Evolutionary conservation across 1,140 invertebrate genomes (phyloP), one percentile per base, ranked within the genome.

Genomic region (Drosophila nebulosa): DNA sequence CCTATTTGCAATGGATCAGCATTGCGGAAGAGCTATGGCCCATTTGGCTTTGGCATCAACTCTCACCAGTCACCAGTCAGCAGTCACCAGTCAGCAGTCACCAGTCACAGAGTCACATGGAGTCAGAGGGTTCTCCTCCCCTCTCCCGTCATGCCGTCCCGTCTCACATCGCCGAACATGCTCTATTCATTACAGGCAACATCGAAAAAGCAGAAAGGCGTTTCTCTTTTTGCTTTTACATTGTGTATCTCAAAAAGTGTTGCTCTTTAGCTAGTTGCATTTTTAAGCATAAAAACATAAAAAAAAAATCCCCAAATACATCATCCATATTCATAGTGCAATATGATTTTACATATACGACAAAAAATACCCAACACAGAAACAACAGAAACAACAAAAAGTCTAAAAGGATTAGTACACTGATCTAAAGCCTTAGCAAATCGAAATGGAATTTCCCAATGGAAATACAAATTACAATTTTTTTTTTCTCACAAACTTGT

Each of bases 1-100:
- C 78, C 83, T 83, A 88, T 89, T 88, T 88, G 83, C 83, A 89
- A 88, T 88, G 84, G 83, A 88, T 88, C 83, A 88, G 83, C 79
- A 51, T 76, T 71, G 46, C 52, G 81, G 60, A 72, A 86, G 79
- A 86, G 81, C 83, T 78, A 85, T 75, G 67, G 73, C 72, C 80
- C 74, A 80, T 72, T 75, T 72, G 69, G 62, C 27, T 61, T 74
- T 72, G 59, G 69, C 76, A 70, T 67, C 72, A 62, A 78, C 80
- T 85, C 80, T 80, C 74, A 77, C 81, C 79, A 61, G 30, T 55
- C 26, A 16, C n/a, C 52, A 30, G 26, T 26, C 14, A 30, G 16
- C 18, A 36, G 1, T 35, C 10, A 12, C 24, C 24, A 50, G 46
- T 22, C 9, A n/a, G 2, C 24, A 32, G 9, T 32, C 4, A 32